Evolutionary conservation across 2,113 vertebrate genomes (phyloP).

Genomic region (Taurulus bubalis): DNA sequence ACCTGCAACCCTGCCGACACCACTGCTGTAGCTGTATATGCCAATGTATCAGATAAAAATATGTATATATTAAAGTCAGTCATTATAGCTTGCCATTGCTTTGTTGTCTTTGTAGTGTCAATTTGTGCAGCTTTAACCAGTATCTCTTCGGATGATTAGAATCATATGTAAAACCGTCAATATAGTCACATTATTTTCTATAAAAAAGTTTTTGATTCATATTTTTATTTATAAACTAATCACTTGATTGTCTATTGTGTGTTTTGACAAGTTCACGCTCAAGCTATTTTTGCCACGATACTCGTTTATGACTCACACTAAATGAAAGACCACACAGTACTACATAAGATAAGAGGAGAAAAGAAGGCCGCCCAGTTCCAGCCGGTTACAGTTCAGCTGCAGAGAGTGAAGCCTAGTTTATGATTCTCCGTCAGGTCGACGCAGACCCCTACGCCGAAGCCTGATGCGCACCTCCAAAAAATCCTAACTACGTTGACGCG

Average conservation of each 20-base stretch:
- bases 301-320: constrained; percentile 11
- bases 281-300: constrained; percentile 7
- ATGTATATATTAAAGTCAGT: constrained; percentile 78
- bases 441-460: no score
- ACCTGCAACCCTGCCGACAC: constrained; percentile 35
- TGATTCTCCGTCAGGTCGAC: no score
- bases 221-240: constrained; percentile 17
- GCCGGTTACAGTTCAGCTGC: no score
- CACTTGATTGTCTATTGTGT: constrained; percentile 3
- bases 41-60: constrained; percentile 58
- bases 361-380: background rate
- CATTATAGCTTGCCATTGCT: constrained; percentile 33
- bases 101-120: constrained; percentile 40
- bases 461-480: no score
- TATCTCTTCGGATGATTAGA: background rate
- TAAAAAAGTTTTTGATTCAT: background rate
- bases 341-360: background rate
- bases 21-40: constrained; percentile 68
- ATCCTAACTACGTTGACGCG: no score
- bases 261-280: constrained; percentile 7
- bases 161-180: background rate
- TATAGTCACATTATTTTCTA: background rate
- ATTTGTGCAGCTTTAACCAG: constrained; percentile 6
- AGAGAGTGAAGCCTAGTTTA: no score
- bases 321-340: background rate